Base-by-base conservation (phyloP, 2,888 invertebrate species). In the Adelognathus sp. region DNA sequence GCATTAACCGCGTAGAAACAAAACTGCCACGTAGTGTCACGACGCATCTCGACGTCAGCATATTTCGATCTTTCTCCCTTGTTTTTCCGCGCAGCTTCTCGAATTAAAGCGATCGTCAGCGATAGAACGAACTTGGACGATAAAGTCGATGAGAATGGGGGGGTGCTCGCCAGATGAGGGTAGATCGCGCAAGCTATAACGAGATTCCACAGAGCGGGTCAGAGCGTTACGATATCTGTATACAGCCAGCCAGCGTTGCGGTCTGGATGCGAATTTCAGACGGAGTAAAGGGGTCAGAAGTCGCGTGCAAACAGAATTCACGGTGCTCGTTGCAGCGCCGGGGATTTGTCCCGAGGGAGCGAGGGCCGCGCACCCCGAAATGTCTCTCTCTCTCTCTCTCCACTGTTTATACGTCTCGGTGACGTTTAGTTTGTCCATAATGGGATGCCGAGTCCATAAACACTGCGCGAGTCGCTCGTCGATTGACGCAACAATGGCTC, bases 401-500 rank as follows among this genome's bases (percentile, higher is more conserved):
- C n/a, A n/a, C n/a, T n/a, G n/a, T n/a, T n/a, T n/a, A n/a, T 27
- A n/a, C 14, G 63, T 70, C 54, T 63, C 70, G 60, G 71, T 75
- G 66, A 70, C 54, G 67, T 24, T 11, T 41, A 39, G 60, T 58
- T 79, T 67, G 56, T 71, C 67, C 67, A 72, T 50, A 63, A 75
- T 50, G 67, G 61, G 71, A 75, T 50, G 33, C 50, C 73, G 64
- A 70, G 75, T 58, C 54, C 11, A 72, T 67, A 56, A 79, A 67
- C 61, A 50, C 46, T 39, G 67, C 54, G 27, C 33, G 71, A 67
- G 67, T 61, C 75, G 67, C n/a, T n/a, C n/a, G 54, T 24, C 79
- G 72, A 79, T 76, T 66, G 79, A 83, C 74, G 79, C 74, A 82
- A 83, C 80, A 90, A 90, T 90, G 86, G 87, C 71, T 75, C 86